These are phyloP conservation scores for Drosophila yooni DNA, from an alignment of 2,888 invertebrate species.

Conservation along the genomic window DNA sequence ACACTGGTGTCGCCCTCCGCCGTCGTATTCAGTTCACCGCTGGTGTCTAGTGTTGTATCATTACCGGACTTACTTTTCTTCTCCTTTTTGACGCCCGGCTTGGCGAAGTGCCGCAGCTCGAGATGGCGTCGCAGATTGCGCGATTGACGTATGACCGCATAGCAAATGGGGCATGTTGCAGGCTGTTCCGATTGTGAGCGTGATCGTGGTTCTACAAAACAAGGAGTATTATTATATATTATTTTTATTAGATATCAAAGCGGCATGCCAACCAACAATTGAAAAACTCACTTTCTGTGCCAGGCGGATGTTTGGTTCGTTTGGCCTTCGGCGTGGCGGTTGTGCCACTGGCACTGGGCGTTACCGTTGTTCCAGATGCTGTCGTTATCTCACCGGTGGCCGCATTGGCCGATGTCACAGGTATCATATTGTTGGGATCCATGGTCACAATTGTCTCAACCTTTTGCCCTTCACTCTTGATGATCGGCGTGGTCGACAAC, in stretches of 20 bases:
- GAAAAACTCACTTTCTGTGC: conserved; percentile 66
- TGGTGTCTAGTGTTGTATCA: conserved; percentile 71
- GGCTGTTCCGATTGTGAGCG: conserved; percentile 88
- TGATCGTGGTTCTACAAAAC: conserved; percentile 85
- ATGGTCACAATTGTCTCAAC: conserved; percentile 83
- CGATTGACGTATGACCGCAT: conserved; percentile 87
- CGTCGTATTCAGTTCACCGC: conserved; percentile 59
- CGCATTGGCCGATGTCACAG: conserved; percentile 73
- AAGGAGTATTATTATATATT: neutral
- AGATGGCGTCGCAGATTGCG: conserved; percentile 87
- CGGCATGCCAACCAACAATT: neutral
- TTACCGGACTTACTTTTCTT: conserved; percentile 84
- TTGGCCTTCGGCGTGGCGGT: conserved; percentile 69
- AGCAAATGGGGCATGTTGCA: conserved; percentile 87
- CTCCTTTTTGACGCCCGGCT: conserved; percentile 85
- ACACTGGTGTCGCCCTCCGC: conserved; percentile 60
- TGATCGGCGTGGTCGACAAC: conserved; percentile 81
- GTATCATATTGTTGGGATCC: conserved; percentile 82
- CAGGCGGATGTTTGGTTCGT: conserved; percentile 74
- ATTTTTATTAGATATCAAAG: neutral
- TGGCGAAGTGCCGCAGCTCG: conserved; percentile 85
- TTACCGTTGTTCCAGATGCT: conserved; percentile 57
- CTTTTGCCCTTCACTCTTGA: conserved; percentile 82
- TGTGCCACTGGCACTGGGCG: conserved; percentile 59
- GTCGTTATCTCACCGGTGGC: conserved; percentile 71